Conservation (phyloP, 2,797 vertebrate species). For the Chaenodraco wilsoni region DNA sequence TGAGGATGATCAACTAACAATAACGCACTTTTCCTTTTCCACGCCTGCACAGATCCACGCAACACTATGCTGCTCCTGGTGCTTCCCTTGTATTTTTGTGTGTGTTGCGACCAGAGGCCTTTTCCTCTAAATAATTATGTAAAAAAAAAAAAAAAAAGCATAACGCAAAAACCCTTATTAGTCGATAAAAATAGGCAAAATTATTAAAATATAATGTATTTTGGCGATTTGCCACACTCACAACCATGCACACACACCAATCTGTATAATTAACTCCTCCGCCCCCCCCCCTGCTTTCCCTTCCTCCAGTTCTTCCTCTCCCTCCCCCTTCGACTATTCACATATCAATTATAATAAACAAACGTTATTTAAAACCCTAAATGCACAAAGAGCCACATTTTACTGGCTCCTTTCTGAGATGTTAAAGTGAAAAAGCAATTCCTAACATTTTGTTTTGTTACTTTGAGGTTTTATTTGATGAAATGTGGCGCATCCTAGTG, state of each 20-base stretch:
- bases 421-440: neutral
- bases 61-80: constrained; percentile 26
- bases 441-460: neutral
- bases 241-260: constrained; percentile 40
- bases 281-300: constrained; percentile 8
- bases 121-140: neutral
- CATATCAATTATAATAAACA: constrained; percentile 28
- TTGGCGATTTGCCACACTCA: constrained; percentile 13
- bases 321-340: constrained; percentile 44
- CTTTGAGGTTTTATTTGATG: neutral
- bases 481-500: constrained; percentile 52
- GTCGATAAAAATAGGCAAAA: constrained; percentile 29
- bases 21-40: constrained; percentile 71
- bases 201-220: constrained; percentile 31
- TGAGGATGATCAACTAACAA: constrained; percentile 65
- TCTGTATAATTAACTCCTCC: constrained; percentile 68
- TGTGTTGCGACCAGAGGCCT: constrained; percentile 6
- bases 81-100: constrained; percentile 18
- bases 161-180: neutral
- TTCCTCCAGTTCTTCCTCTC: constrained; percentile 32
- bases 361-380: neutral
- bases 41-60: constrained; percentile 60
- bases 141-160: constrained; percentile 8
- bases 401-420: rapidly evolving
- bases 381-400: no score